Evolutionary conservation across 2,113 vertebrate genomes (phyloP).

Genomic region (Jacana jacana): DNA sequence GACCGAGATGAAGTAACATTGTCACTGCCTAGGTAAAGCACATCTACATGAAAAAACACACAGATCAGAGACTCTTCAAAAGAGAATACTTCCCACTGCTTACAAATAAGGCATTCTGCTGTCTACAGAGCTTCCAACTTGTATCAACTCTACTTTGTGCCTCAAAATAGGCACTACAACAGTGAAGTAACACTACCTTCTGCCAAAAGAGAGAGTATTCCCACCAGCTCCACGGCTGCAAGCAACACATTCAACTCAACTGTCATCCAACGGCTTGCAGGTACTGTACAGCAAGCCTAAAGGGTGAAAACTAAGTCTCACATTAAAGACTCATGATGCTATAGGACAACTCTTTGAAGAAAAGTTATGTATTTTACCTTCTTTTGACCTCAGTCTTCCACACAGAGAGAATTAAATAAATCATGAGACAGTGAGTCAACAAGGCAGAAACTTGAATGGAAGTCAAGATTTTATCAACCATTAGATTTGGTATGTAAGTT

Average conservation of each 20-base stretch:
- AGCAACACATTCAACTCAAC: not conserved
- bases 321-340: not conserved
- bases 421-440: not conserved
- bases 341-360: not conserved
- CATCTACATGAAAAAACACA: not conserved
- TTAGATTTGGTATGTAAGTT: not conserved
- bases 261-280: not conserved
- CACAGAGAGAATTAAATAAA: not conserved
- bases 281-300: not conserved
- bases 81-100: not conserved
- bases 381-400: not conserved
- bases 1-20: not conserved
- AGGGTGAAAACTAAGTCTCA: not conserved
- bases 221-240: not conserved
- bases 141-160: not conserved
- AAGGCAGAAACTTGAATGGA: not conserved
- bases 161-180: not conserved
- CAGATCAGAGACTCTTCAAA: not conserved
- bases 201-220: not conserved
- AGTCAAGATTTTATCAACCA: not conserved
- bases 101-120: not conserved
- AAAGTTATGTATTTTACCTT: not conserved
- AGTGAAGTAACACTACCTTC: not conserved
- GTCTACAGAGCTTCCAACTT: not conserved
- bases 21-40: not conserved